phyloP scores from a whole-genome alignment of 2,797 vertebrate genomes.

The Sternarchorhynchus goeldii region DNA sequence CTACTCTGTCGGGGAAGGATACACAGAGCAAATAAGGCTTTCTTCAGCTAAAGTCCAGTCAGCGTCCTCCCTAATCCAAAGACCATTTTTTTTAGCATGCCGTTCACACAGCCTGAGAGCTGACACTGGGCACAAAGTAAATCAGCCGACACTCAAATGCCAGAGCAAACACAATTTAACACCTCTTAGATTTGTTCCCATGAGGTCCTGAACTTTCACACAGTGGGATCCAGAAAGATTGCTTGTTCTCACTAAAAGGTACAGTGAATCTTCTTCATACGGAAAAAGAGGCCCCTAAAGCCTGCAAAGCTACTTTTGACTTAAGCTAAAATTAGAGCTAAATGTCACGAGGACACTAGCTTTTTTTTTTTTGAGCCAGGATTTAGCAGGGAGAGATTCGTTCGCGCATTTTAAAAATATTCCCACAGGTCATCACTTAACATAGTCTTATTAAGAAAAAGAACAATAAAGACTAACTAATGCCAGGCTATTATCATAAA shows the following conservation, averaged over 20 bases:
- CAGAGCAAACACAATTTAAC: conserved; percentile 38
- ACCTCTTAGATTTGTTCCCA: conserved; percentile 38
- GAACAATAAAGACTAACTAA: conserved; percentile 37
- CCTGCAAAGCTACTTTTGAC: not conserved
- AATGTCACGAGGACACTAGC: not conserved
- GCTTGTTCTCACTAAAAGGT: not conserved
- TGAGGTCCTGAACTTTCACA: conserved; percentile 1
- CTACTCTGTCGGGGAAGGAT: conserved; percentile 5
- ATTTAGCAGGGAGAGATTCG: conserved; percentile 13
- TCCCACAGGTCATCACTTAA: conserved; percentile 35
- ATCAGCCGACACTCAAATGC: conserved; percentile 38
- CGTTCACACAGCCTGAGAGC: conserved; percentile 17
- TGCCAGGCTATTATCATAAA: conserved; percentile 39
- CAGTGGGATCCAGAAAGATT: conserved; percentile 5
- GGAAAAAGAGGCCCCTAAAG: not conserved
- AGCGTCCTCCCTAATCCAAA: not conserved
- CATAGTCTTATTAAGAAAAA: conserved; percentile 27
- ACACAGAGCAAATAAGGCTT: not conserved
- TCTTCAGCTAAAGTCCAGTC: conserved; percentile 5
- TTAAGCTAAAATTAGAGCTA: conserved; percentile 32
- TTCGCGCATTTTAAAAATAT: conserved; percentile 29
- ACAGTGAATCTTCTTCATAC: conserved; percentile 1
- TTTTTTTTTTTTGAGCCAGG: conserved; percentile 22
- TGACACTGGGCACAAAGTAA: conserved; percentile 20
- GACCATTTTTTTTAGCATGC: conserved; percentile 23